A percentile compares a stretch with the other conserved stretches of the same genome.
Evolutionary conservation across 1,140 invertebrate genomes (phyloP).

Genomic region (Batillaria attramentaria): DNA sequence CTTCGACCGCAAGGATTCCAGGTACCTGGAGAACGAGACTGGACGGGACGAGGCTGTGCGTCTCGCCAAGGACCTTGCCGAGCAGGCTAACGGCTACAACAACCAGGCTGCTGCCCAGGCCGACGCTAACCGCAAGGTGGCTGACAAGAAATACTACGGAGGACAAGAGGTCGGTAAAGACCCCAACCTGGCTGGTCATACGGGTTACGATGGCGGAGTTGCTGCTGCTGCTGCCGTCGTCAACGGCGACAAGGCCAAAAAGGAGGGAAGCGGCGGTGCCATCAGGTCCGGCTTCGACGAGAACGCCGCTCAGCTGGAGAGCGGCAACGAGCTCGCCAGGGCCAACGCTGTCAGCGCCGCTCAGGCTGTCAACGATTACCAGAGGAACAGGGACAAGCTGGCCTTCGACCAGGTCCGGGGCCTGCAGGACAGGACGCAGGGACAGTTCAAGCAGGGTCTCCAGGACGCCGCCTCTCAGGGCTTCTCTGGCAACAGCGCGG

Average conservation of each 20-base stretch:
- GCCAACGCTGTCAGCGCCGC: slow-evolving; percentile 23
- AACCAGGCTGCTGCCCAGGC: slow-evolving; percentile 32
- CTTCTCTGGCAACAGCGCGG: slow-evolving; percentile 32
- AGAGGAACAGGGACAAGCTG: slow-evolving; percentile 28
- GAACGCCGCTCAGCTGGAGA: slow-evolving; percentile 30
- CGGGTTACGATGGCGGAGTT: slow-evolving; percentile 1
- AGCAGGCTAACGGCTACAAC: slow-evolving; percentile 33
- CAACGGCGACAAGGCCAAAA: slow-evolving; percentile 20
- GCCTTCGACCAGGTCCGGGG: slow-evolving; percentile 37
- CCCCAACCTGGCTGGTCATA: not conserved
- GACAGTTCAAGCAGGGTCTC: slow-evolving; percentile 35
- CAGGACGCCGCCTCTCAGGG: slow-evolving; percentile 33
- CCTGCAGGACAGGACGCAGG: slow-evolving; percentile 31
- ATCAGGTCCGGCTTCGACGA: slow-evolving; percentile 35
- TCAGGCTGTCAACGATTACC: slow-evolving; percentile 36
- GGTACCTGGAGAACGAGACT: slow-evolving; percentile 28
- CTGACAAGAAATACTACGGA: slow-evolving; percentile 40
- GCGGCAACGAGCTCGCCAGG: slow-evolving; percentile 26
- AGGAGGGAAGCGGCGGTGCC: slow-evolving; percentile 29
- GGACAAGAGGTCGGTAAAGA: slow-evolving; percentile 18
- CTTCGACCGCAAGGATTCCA: slow-evolving; percentile 38
- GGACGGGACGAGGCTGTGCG: slow-evolving; percentile 34
- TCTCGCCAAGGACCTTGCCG: slow-evolving; percentile 37
- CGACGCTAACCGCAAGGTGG: slow-evolving; percentile 20
- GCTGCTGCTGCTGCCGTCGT: not conserved